Evolutionary conservation across 2,888 invertebrate species (phyloP).

Genomic region (Drosophila antonietae): DNA sequence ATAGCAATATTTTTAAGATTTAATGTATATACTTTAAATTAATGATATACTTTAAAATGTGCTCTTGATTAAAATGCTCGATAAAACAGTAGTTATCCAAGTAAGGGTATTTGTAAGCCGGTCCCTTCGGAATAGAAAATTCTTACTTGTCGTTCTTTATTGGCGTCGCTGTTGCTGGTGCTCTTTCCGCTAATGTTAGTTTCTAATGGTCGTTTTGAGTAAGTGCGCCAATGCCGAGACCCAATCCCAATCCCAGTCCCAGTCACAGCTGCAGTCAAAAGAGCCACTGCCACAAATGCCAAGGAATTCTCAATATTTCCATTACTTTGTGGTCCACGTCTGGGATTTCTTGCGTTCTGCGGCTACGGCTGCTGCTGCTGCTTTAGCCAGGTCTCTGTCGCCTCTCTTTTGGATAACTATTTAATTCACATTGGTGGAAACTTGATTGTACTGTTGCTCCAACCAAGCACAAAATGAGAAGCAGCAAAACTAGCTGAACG

Average conservation of each 20-base stretch:
- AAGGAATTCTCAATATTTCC: constrained; percentile 78
- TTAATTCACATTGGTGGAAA: constrained; percentile 78
- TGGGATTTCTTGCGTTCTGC: constrained; percentile 63
- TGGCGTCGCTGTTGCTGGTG: constrained; percentile 25
- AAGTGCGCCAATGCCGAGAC: constrained; percentile 54
- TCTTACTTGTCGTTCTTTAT: constrained; percentile 32
- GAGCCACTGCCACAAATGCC: constrained; percentile 50
- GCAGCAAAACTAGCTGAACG: constrained; percentile 60
- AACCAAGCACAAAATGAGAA: constrained; percentile 67
- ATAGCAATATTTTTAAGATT: no score
- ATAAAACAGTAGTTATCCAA: background rate
- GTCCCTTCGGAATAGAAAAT: background rate
- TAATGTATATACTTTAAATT: no score
- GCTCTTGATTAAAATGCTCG: background rate
- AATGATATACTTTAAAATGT: no score
- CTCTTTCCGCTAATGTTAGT: constrained; percentile 69
- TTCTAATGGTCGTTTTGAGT: constrained; percentile 78
- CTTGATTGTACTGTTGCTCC: constrained; percentile 74
- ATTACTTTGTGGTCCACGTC: constrained; percentile 76
- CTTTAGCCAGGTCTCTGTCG: constrained; percentile 56
- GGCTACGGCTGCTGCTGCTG: constrained; percentile 34
- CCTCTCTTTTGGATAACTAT: constrained; percentile 76
- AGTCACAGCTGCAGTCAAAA: constrained; percentile 35
- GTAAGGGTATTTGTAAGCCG: background rate
- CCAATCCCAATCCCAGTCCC: constrained; percentile 18